Evolutionary conservation across 2,797 vertebrate species (phyloP), one percentile per base, ranked within the genome.

Genomic region (Ptychobarbus kaznakovi): DNA sequence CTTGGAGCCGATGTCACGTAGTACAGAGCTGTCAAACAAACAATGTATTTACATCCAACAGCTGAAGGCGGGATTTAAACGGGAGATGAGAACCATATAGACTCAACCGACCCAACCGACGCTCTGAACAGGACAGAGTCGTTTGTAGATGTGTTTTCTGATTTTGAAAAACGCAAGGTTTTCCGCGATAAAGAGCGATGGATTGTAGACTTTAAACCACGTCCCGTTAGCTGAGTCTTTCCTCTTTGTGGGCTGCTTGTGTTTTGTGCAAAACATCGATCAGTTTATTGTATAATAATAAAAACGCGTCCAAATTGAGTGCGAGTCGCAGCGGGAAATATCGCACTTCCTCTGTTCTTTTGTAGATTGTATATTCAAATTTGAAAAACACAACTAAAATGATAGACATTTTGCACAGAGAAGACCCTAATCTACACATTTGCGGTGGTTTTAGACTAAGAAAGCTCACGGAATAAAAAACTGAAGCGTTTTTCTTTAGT

Each of bases 41-140:
- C 69, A 73, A 61, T 88, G 87, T 32, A 32, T 87, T 88, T 86
- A 87, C 86, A 76, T 83, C 81, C 40, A 69, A 82, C 85, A 83
- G 86, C 73, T 77, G 70, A 86, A 87, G 89, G 90, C 90, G 88
- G 88, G 85, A 89, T 87, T 91, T 91, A 90, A 90, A 85, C 28
- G 82, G 44, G 61, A 80, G 82, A 89, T 92, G 91, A 92, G 91
- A 92, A 91, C 91, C 91, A 86, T 91, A 88, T 89, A 91, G 91
- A 91, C 91, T 92, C 91, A 92, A 92, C 76, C 38, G 79, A 32
- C 56, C 46, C 86, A 69, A 58, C 88, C 22, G 83, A 88, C 70
- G 85, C 83, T 88, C 84, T 72, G 42, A 75, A 72, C 81, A 82
- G 81, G 68, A 80, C 65, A 72, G 88, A 92, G 86, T 66, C 46